Base-by-base conservation (phyloP, 2,797 vertebrate genomes). In the Emydoidea blandingii region DNA sequence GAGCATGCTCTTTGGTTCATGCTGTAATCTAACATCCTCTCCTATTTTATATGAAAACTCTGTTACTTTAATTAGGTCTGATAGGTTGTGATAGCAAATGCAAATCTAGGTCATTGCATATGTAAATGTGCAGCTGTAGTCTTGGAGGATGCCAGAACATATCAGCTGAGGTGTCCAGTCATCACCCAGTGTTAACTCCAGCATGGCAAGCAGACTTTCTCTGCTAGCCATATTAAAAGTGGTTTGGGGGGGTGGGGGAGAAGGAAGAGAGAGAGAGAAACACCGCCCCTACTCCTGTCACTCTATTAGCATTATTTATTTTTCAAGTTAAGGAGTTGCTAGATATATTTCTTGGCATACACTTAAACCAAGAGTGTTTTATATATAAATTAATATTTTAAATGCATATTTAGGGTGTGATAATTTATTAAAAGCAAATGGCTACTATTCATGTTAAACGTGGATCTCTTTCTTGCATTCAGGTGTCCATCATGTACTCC, bases 21-120 rank as follows among this genome's bases (percentile, higher is more conserved):
- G 37, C 86, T 0, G 0, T 4, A 57, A 29, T 85, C 96, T 82
- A 86, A 89, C 88, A 74, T 94, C 81, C 90, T 94, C 93, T 95
- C 93, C 92, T 57, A 82, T 80, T 85, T 81, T 85, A 57, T 79
- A 21, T 82, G 88, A 91, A 95, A 96, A 97, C 96, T 86, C 85
- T 6, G 4, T 97, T 97, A 94, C 87, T 98, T 95, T 99, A 99
- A 99, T 99, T 98, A 98, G 98, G 98, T 94, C 97, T 98, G 98
- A 98, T 98, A 97, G 98, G 98, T 97, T 98, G 98, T 98, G 98
- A 98, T 98, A 96, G 97, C 91, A 97, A 98, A 98, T 98, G 98
- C 98, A 99, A 98, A 99, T 99, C 98, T 98, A 98, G 98, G 99
- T 99, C 99, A 99, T 98, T 98, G 98, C 98, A 98, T 99, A 99